Conservation (phyloP, 92 coral and sea anemone species). For the Diadumene lineata region DNA sequence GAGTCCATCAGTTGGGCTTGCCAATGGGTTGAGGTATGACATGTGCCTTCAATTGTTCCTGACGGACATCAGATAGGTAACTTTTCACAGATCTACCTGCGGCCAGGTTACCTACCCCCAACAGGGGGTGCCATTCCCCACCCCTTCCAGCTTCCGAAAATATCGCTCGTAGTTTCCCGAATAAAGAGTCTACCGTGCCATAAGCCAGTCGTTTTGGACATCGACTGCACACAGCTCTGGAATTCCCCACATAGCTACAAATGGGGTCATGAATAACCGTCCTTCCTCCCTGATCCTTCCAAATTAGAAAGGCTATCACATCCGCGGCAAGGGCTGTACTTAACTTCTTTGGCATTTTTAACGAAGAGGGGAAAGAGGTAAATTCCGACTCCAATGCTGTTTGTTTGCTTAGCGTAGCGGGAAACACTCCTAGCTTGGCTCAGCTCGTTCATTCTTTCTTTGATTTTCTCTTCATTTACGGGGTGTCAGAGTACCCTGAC, state of each 20-base stretch:
- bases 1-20: not conserved
- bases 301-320: conserved; percentile 25
- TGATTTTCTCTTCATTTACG: not conserved
- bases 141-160: conserved; percentile 9
- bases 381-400: conserved; percentile 25
- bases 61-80: not conserved
- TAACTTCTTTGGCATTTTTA: conserved; percentile 1
- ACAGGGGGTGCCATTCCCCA: not conserved
- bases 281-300: conserved; percentile 30
- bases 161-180: conserved; percentile 28
- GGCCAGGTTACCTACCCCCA: not conserved
- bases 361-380: not conserved
- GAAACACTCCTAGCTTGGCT: not conserved
- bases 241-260: not conserved
- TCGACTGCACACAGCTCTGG: not conserved
- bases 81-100: not conserved
- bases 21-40: not conserved
- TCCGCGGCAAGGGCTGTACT: conserved; percentile 22
- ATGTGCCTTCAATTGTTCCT: conserved; percentile 8
- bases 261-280: conserved; percentile 11
- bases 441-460: not conserved
- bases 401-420: conserved; percentile 37
- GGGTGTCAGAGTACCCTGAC: too few relatives aligned
- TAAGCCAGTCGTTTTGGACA: conserved; percentile 23
- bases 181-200: conserved; percentile 27